phyloP scores from a whole-genome alignment of 2,888 invertebrate genomes.

The Pelosia muscerda region DNA sequence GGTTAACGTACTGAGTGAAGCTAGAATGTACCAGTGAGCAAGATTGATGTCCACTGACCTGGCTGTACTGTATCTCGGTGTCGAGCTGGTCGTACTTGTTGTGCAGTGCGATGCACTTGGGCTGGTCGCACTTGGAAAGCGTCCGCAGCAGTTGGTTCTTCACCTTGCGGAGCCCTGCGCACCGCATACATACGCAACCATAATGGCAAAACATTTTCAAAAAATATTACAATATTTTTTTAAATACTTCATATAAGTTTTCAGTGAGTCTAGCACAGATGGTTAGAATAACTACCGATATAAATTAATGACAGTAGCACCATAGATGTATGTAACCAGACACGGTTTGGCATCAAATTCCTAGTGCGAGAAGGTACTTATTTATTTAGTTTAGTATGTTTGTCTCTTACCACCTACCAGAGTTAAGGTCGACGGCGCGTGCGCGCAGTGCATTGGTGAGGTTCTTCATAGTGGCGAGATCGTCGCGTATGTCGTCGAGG shows the following conservation, averaged over 20 bases:
- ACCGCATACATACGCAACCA: not conserved
- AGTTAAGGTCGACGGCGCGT: constrained; percentile 90
- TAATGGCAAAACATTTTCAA: too few species aligned
- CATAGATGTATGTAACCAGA: too few species aligned
- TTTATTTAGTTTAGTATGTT: too few species aligned
- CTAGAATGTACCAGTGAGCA: too few species aligned
- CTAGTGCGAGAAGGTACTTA: too few species aligned
- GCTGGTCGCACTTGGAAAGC: constrained; percentile 87
- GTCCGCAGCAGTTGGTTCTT: constrained; percentile 89
- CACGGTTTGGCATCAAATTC: too few species aligned
- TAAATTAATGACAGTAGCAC: too few species aligned
- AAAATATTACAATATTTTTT: too few species aligned
- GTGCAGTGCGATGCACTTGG: constrained; percentile 88
- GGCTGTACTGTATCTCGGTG: constrained; percentile 92
- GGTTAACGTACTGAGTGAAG: too few species aligned
- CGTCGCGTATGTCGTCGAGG: constrained; percentile 88
- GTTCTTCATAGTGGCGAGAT: constrained; percentile 88
- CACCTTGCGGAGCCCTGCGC: constrained; percentile 88
- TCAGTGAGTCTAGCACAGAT: too few species aligned
- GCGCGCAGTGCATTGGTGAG: constrained; percentile 89
- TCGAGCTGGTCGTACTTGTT: constrained; percentile 89
- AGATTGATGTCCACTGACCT: constrained; percentile 87
- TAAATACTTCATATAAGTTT: too few species aligned
- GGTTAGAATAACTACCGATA: too few species aligned
- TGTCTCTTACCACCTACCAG: constrained; percentile 87